Conservation (phyloP, 2,797 vertebrate genomes). For the Leucoraja ocellata region DNA sequence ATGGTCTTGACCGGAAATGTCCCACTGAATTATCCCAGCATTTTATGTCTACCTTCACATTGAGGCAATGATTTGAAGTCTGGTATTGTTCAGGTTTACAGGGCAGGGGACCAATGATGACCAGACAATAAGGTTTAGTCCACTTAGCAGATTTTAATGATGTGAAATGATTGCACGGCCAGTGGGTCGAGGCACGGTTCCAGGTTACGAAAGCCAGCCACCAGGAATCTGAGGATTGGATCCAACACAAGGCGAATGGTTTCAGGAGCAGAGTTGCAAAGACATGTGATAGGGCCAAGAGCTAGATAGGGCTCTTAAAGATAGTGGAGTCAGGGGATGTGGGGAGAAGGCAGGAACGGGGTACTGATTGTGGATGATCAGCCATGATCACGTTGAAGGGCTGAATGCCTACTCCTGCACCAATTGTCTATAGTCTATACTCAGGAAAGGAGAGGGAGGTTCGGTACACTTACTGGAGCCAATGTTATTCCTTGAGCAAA, state of each 20-base stretch:
- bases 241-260: neutral
- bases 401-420: too few relatives aligned
- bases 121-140: neutral
- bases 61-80: neutral
- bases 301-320: too few relatives aligned
- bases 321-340: too few relatives aligned
- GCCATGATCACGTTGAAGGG: too few relatives aligned
- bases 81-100: neutral
- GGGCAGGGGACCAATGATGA: neutral
- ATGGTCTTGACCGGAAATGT: too few relatives aligned
- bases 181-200: neutral
- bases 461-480: too few relatives aligned
- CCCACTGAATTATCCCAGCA: too few relatives aligned
- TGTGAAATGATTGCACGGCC: neutral
- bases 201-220: neutral
- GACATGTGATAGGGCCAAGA: too few relatives aligned
- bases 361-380: too few relatives aligned
- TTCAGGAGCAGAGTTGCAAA: neutral
- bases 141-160: neutral
- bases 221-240: neutral
- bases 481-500: too few relatives aligned
- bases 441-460: neutral
- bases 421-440: too few relatives aligned
- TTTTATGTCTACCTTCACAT: neutral
- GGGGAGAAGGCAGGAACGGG: too few relatives aligned